These are phyloP conservation scores for Eretmochelys imbricata DNA, from an alignment of 2,113 vertebrate genomes.

Conservation along the genomic window DNA sequence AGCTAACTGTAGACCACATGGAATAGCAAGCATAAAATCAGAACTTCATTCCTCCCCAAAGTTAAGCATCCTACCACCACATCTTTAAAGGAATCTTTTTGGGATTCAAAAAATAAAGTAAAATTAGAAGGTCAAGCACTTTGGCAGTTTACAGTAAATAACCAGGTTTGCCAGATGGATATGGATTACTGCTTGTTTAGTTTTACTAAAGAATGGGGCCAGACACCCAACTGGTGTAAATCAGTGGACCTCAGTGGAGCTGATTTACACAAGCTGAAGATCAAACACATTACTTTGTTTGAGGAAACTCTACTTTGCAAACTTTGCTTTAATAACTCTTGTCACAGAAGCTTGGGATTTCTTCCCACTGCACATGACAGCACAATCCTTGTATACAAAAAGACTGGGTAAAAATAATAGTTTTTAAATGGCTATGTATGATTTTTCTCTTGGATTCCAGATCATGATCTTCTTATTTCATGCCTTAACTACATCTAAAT, in stretches of 20 bases:
- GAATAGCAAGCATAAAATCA: neutral
- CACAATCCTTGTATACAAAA: constrained; percentile 31
- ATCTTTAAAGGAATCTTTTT: neutral
- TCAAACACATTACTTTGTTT: neutral
- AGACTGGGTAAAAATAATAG: neutral
- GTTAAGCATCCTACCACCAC: neutral
- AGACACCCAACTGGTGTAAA: neutral
- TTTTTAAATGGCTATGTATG: constrained; percentile 6
- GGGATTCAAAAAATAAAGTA: neutral
- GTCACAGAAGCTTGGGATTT: neutral
- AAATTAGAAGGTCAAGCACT: neutral
- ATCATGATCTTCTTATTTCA: constrained; percentile 29
- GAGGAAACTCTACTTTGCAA: constrained; percentile 13
- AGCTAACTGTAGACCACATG: neutral
- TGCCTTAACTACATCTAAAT: constrained; percentile 14
- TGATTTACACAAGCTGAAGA: neutral
- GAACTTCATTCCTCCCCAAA: neutral
- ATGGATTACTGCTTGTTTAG: neutral
- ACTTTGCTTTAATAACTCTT: constrained; percentile 11
- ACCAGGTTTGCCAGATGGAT: constrained; percentile 36
- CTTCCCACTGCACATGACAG: neutral
- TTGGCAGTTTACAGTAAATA: neutral
- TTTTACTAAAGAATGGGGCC: neutral
- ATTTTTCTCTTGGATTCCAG: constrained; percentile 19
- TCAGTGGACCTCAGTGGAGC: neutral